Evolutionary conservation across 1,140 invertebrate genomes (phyloP), one percentile per base, ranked within the genome.

Genomic region (Ceratosolen solmsi): DNA sequence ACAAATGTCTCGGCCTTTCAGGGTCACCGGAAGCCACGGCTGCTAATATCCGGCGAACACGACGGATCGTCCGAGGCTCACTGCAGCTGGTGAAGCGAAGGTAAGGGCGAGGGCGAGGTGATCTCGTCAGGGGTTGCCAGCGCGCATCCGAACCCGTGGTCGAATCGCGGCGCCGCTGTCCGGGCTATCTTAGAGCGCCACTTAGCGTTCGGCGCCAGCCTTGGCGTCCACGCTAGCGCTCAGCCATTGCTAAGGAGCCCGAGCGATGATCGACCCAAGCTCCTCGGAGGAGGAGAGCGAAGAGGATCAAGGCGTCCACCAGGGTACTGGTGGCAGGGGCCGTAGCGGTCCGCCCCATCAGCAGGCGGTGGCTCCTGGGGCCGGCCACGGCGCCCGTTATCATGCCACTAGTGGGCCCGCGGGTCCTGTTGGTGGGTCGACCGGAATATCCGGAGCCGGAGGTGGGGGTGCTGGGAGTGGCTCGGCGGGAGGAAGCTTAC

Each of bases 271-370:
- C 91, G 96, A 97, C 89, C 96, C 96, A 84, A 97, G 96, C 90
- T 97, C 96, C 86, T 97, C 96, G 71, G 96, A 97, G 90, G 96
- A 97, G 89, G 96, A 97, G 87, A 96, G 94, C 86, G 96, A 97
- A 83, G 96, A 96, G 90, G 96, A 97, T 89, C 94, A 95, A 93
- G 94, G 92, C 90, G 93, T 89, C 89, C 93, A 91, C 89, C 91
- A 87, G 85, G 85, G 86, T 56, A 88, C 85, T 72, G 88, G 84
- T 84, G 87, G 84, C 80, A 82, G 86, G 46, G 86, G 84, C 70
- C 86, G 89, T 70, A 86, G 84, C 27, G 89, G 86, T 82, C 86
- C 91, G 85, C 87, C 89, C 84, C 87, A 90, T 83, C 63, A 38
- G 85, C 86, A 87, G 72, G 86, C 83, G 78, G 85, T 86, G 84